Base-by-base conservation (phyloP, 1,140 invertebrate genomes). In the Pemphigus obesinymphae region DNA sequence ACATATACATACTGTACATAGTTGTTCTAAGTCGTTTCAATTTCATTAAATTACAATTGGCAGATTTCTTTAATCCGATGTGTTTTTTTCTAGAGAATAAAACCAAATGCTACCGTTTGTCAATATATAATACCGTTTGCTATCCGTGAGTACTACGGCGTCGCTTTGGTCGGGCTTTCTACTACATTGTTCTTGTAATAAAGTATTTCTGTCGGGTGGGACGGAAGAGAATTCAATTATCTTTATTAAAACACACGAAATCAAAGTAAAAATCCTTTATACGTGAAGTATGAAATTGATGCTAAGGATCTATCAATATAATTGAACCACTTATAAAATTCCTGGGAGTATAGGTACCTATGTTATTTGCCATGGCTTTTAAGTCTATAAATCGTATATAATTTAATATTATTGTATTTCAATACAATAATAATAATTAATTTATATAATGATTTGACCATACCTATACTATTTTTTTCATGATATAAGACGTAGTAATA, bases 11-110 rank as follows among this genome's bases (percentile, higher is more conserved):
- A 70, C n/a, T 23, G 34, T 43, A 20, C 31, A 26, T 43, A 23
- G 31, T 45, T 70, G 40, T 70, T 70, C 45, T 70, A 68, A 68
- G 63, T 68, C 63, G 63, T 68, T 34, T 68, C 68, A 43, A 70
- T 70, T 70, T 70, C 68, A 70, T 70, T 70, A 70, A 70, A 70
- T 45, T 70, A 70, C 68, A 43, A 70, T 70, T 70, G 68, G 37
- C 40, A 70, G 68, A 70, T 70, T 70, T 70, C 40, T 34, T 70
- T 70, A 70, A 70, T 70, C 68, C 68, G 40, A 45, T 29, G 40
- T 45, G 15, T 40, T 37, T 68, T 11, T 40, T n/a, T 13, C 23
- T 11, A 43, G 7, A 26, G 45, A 17, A 70, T 45, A 70, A 43
- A 70, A 70, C 68, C 40, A 26, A 70, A 70, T 45, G n/a, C 13